A percentile compares a stretch with the other conserved stretches of the same genome.
Evolutionary conservation across 1,140 invertebrate genomes (phyloP).

Genomic region (Mya arenaria): DNA sequence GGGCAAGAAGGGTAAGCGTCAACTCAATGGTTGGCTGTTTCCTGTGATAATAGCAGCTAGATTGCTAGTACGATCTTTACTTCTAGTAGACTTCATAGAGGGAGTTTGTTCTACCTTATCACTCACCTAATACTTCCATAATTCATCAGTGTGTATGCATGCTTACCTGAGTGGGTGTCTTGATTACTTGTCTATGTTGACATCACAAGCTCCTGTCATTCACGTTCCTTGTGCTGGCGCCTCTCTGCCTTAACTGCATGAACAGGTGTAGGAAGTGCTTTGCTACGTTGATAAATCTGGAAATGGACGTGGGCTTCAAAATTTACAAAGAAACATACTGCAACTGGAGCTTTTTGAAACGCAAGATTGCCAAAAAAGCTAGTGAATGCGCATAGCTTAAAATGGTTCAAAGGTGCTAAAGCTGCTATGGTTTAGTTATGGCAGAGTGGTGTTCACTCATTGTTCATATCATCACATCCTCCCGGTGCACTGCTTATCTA

Average conservation of each 20-base stretch:
- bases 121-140: too few species aligned
- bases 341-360: too few species aligned
- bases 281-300: too few species aligned
- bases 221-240: conserved; percentile 33
- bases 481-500: conserved; percentile 36
- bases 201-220: conserved; percentile 26
- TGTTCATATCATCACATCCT: conserved; percentile 39
- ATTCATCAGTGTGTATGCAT: conserved; percentile 50
- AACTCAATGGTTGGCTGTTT: conserved; percentile 27
- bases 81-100: too few species aligned
- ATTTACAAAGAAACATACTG: too few species aligned
- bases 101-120: too few species aligned
- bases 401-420: too few species aligned
- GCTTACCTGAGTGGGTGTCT: conserved; percentile 50
- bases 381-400: too few species aligned
- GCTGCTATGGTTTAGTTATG: conserved; percentile 44
- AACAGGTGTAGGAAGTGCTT: conserved; percentile 46
- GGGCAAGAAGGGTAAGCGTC: conserved; percentile 58
- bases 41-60: conserved; percentile 49
- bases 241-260: conserved; percentile 57
- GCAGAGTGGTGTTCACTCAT: conserved; percentile 53
- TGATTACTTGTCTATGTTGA: conserved; percentile 45
- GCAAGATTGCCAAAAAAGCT: too few species aligned
- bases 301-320: too few species aligned
- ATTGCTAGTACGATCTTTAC: conserved; percentile 36